Conservation (phyloP, 2,888 invertebrate genomes). For the Aplocera efformata region DNA sequence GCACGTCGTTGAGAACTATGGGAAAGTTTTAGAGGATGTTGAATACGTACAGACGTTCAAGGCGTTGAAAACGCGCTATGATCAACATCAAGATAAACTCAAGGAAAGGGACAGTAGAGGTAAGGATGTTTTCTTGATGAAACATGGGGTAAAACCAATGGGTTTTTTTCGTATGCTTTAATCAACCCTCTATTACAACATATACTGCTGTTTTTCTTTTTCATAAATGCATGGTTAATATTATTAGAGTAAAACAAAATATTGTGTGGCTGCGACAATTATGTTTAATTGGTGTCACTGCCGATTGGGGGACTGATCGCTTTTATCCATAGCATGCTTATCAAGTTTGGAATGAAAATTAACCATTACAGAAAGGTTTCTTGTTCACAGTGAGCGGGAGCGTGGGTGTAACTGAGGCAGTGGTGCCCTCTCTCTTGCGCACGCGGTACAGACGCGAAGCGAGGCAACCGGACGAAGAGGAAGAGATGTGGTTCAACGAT, state of each 20-base stretch:
- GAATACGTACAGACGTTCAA: conserved; percentile 99
- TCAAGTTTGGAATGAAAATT: too few species aligned
- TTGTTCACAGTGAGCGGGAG: conserved; percentile 58
- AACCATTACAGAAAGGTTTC: too few species aligned
- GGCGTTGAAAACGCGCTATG: conserved; percentile 92
- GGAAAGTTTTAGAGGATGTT: conserved; percentile 95
- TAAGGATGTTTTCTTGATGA: conserved; percentile 32
- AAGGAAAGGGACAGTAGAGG: conserved; percentile 92
- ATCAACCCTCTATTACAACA: too few species aligned
- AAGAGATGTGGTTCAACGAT: conserved; percentile 99
- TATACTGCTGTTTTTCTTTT: too few species aligned
- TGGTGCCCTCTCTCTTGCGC: conserved; percentile 90
- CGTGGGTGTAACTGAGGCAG: conserved; percentile 73
- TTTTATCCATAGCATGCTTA: too few species aligned
- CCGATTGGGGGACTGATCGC: too few species aligned
- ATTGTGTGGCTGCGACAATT: too few species aligned
- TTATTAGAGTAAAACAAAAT: too few species aligned
- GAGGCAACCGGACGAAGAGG: conserved; percentile 96
- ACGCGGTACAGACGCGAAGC: conserved; percentile 94
- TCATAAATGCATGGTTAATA: too few species aligned
- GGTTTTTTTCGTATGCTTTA: too few species aligned
- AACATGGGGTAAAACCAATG: too few species aligned
- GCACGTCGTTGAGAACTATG: conserved; percentile 97
- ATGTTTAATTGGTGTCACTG: too few species aligned
- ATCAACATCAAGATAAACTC: conserved; percentile 94